Evolutionary conservation across 2,888 invertebrate genomes (phyloP), one percentile per base, ranked within the genome.

Genomic region (Heliconius ethilla): DNA sequence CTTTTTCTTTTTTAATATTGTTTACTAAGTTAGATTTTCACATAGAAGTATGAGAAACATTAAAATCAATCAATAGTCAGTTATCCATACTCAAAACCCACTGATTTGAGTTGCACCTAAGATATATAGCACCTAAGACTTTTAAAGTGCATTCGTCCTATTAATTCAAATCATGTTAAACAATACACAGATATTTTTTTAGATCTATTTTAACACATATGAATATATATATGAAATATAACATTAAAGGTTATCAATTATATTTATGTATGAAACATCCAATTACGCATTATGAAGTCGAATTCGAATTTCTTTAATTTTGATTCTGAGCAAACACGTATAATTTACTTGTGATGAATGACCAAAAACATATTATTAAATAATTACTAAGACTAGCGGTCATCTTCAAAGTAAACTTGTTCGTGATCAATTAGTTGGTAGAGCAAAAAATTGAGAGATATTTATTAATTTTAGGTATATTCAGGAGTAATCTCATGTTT

Each of bases 321-420:
- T 62, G 29, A 51, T 79, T 82, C 88, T 89, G 88, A 86, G 81
- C 83, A 83, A 83, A 80, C 85, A 84, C 85, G 88, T 91, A 87
- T 91, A 91, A 92, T 92, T 91, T 91, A 83, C 85, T 88, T 88
- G 88, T 90, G 92, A 92, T 91, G 87, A 89, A 91, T 92, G 90
- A 92, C 87, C 88, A 85, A 86, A 89, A 89, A 33, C 59, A 25
- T 72, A 25, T 37, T 72, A 72, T 72, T 72, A 59, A 72, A 33
- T 33, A 72, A 15, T 59, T 72, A 72, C 59, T 37, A 72, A 72
- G 55, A 59, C n/a, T 37, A 33, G 72, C 33, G 72, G 72, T 59
- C 33, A 72, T 72, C 59, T 72, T 72, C 72, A 72, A 72, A 72
- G 59, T 33, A 59, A 37, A 59, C 59, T 59, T 59, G 72, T 72